Percentiles rank a stretch among this genome's conserved stretches.
Evolutionary conservation across 1,140 invertebrate genomes (phyloP).

Genomic region (Teleopsis dalmanni): DNA sequence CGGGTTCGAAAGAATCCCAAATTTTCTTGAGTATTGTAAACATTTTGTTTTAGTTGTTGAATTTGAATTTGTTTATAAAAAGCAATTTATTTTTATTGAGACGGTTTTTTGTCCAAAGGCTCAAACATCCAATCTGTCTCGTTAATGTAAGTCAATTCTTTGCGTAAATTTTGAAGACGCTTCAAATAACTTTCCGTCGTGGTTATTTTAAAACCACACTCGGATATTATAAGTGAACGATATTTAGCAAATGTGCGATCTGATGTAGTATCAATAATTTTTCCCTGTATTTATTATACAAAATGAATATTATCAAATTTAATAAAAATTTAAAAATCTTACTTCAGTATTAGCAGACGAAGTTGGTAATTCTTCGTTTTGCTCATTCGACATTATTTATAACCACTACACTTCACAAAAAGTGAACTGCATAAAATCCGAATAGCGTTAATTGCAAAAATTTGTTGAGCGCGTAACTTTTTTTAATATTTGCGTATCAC

Average conservation of each 20-base stretch:
- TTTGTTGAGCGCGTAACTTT: too few relatives aligned
- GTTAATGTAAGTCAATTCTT: conserved; percentile 60
- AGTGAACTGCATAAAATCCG: too few relatives aligned
- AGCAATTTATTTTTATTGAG: conserved; percentile 5
- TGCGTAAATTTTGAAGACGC: conserved; percentile 55
- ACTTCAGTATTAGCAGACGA: conserved; percentile 9
- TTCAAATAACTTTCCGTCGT: conserved; percentile 51
- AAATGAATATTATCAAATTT: too few relatives aligned
- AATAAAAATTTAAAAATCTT: too few relatives aligned
- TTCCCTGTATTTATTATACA: too few relatives aligned
- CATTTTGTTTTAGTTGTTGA: conserved; percentile 3
- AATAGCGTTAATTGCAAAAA: too few relatives aligned
- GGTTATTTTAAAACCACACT: conserved; percentile 16
- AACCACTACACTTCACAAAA: too few relatives aligned
- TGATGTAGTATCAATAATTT: conserved; percentile 25
- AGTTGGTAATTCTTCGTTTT: conserved; percentile 11
- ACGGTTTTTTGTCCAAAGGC: conserved; percentile 32
- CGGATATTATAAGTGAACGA: conserved; percentile 17
- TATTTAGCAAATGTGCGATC: conserved; percentile 21
- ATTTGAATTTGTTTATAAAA: not conserved
- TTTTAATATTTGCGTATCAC: too few relatives aligned
- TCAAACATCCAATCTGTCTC: conserved; percentile 64
- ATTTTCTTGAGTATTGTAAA: conserved; percentile 13
- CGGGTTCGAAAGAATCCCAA: conserved; percentile 9
- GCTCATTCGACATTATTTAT: too few relatives aligned